These are phyloP conservation scores for Manis pentadactyla DNA, from an alignment of 2,797 vertebrate genomes.

Conservation along the genomic window DNA sequence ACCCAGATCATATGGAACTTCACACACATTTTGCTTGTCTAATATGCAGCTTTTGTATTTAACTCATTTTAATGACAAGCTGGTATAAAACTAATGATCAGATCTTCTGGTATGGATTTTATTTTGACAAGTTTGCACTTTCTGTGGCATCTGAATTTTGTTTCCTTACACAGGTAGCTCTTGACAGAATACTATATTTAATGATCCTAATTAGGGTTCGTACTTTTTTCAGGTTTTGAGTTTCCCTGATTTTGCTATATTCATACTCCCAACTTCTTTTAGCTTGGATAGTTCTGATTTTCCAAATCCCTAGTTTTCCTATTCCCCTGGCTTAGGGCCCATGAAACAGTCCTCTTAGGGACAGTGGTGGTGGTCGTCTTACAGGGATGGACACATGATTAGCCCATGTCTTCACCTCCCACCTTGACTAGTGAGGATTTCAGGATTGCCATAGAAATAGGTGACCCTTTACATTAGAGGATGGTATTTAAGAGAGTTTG, in stretches of 20 bases:
- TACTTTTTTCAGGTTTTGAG: background rate
- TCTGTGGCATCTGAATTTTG: background rate
- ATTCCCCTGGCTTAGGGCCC: background rate
- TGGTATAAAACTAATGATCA: constrained; percentile 38
- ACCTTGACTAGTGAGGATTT: background rate
- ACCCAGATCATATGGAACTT: constrained; percentile 48
- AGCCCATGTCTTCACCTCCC: background rate
- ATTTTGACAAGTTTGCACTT: background rate
- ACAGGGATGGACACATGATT: background rate
- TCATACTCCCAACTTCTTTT: background rate
- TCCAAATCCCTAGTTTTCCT: background rate
- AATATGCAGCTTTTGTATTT: constrained; percentile 61
- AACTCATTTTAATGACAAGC: constrained; percentile 70
- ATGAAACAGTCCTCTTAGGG: background rate
- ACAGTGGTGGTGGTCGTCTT: background rate
- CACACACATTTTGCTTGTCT: background rate
- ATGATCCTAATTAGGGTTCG: background rate
- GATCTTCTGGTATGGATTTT: background rate
- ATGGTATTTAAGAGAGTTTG: background rate
- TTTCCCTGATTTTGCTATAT: background rate
- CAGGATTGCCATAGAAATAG: background rate
- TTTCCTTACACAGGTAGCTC: background rate
- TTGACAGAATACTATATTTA: background rate
- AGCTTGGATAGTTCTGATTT: background rate
- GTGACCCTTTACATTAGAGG: background rate